phyloP scores from a whole-genome alignment of 1,140 invertebrate genomes.

The Cotesia glomerata region DNA sequence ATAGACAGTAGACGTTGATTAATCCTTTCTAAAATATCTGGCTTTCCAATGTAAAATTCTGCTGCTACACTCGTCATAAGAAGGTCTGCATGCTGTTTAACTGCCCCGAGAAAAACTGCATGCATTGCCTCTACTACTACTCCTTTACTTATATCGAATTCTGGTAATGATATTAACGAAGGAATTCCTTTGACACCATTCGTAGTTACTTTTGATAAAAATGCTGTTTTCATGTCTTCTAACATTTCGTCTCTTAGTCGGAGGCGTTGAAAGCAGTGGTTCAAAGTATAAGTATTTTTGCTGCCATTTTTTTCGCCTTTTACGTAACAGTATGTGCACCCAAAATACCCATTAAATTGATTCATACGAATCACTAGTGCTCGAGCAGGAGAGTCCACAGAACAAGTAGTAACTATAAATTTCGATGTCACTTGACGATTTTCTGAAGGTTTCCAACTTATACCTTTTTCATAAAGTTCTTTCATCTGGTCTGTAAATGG shows the following conservation, averaged over 20 bases:
- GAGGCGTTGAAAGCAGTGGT: not conserved
- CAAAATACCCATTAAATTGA: slow-evolving; percentile 20
- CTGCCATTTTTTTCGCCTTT: not conserved
- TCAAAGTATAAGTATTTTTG: slow-evolving; percentile 3
- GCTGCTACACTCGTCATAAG: not conserved
- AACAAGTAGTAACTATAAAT: slow-evolving; percentile 9
- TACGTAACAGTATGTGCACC: slow-evolving; percentile 16
- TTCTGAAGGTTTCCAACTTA: not conserved
- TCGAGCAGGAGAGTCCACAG: slow-evolving; percentile 12
- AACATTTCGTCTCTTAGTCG: not conserved
- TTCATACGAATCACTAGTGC: not conserved
- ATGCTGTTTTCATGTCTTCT: not conserved
- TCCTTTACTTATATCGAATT: slow-evolving; percentile 10
- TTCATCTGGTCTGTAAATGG: slow-evolving; percentile 14
- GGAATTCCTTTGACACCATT: slow-evolving; percentile 4
- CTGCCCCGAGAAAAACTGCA: slow-evolving; percentile 3
- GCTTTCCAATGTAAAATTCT: not conserved
- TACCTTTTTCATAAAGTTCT: slow-evolving; percentile 4
- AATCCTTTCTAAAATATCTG: not conserved
- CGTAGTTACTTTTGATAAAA: not conserved
- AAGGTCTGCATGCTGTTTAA: slow-evolving; percentile 6
- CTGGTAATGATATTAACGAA: not conserved
- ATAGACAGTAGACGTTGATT: slow-evolving; percentile 1
- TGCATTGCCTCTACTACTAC: slow-evolving; percentile 11
- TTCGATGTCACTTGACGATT: slow-evolving; percentile 25